Evolutionary conservation across 2,797 vertebrate species (phyloP).

Genomic region (Epinephelus malabaricus): DNA sequence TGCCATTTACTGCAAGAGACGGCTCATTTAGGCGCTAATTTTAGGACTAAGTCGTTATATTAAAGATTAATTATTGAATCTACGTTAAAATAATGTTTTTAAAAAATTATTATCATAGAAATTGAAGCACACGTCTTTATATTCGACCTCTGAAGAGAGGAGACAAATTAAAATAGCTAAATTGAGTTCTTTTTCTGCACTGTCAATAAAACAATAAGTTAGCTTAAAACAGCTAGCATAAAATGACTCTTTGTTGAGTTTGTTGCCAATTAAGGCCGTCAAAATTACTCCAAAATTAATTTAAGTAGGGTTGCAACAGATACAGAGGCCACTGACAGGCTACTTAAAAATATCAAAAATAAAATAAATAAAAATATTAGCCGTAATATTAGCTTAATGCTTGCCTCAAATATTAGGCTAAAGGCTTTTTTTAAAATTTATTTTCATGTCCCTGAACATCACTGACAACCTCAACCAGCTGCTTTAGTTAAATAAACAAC

Average conservation of each 20-base stretch:
- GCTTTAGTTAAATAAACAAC: neutral
- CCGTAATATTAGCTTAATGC: too few relatives aligned
- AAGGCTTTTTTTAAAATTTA: too few relatives aligned
- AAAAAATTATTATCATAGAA: neutral
- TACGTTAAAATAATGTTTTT: too few relatives aligned
- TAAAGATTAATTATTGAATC: neutral
- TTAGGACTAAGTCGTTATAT: neutral
- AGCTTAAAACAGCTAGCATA: neutral
- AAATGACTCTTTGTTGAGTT: neutral
- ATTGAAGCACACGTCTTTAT: neutral
- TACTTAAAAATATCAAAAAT: too few relatives aligned
- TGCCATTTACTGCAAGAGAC: neutral
- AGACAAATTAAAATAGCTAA: neutral
- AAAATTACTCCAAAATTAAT: too few relatives aligned
- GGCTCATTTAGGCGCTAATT: neutral
- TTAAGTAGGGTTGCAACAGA: neutral
- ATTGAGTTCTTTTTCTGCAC: rapidly evolving
- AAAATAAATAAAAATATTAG: too few relatives aligned
- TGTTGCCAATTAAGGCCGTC: neutral
- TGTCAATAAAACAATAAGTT: neutral
- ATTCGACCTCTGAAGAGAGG: neutral
- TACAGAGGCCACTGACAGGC: constrained; percentile 8
- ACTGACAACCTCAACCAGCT: constrained; percentile 9
- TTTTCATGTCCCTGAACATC: neutral
- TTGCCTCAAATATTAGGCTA: neutral